phyloP scores from a whole-genome alignment of 2,113 vertebrate species.

The Rhynchomys soricoides region DNA sequence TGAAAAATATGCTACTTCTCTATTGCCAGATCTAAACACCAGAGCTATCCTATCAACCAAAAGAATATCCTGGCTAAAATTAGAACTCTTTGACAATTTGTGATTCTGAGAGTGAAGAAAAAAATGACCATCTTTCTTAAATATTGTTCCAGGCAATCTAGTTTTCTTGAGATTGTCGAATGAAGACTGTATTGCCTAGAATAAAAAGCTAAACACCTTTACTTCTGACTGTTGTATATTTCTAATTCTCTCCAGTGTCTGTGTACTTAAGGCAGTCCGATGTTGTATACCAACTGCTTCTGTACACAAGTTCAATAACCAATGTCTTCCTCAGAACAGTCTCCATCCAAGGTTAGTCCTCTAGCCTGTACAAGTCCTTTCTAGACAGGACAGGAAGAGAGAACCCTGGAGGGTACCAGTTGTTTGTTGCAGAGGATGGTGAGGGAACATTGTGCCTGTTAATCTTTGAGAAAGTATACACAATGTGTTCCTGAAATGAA shows the following conservation, averaged over 20 bases:
- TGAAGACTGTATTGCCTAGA: neutral
- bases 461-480: neutral
- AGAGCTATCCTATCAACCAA: conserved; percentile 26
- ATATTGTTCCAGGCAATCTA: neutral
- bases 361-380: neutral
- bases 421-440: too few relatives aligned
- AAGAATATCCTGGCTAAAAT: conserved; percentile 16
- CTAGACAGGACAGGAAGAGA: neutral
- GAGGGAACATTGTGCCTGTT: neutral
- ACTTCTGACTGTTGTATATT: neutral
- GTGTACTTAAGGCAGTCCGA: neutral
- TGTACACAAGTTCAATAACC: conserved; percentile 13
- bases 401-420: neutral
- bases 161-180: neutral
- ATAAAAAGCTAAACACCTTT: conserved; percentile 9
- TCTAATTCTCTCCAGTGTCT: neutral
- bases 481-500: neutral
- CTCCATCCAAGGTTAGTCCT: neutral
- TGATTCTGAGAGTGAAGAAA: neutral
- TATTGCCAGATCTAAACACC: neutral
- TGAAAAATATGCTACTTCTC: neutral
- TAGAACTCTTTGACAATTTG: neutral
- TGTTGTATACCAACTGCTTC: neutral
- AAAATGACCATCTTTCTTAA: neutral
- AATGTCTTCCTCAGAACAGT: conserved; percentile 8